Evolutionary conservation across 2,113 vertebrate genomes (phyloP).

Genomic region (Burhinus oedicnemus): DNA sequence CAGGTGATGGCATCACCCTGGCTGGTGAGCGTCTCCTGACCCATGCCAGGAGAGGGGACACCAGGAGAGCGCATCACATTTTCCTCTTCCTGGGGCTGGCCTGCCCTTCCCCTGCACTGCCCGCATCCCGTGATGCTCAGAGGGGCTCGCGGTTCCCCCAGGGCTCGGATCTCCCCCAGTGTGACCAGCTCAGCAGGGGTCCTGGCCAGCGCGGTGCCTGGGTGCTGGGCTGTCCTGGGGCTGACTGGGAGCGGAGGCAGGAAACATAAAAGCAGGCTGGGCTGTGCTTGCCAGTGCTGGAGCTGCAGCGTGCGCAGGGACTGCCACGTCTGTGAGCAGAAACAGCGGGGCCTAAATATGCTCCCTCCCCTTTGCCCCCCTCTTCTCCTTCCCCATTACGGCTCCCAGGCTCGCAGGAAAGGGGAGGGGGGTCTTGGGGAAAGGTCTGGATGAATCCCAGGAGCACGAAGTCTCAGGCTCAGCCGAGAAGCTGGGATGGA

Average conservation of each 20-base stretch:
- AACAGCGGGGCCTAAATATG: neutral
- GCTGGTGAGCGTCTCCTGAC: no score
- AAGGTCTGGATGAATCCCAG: neutral
- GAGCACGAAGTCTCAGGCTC: neutral
- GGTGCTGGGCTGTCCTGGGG: neutral
- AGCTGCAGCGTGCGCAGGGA: neutral
- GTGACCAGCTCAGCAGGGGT: neutral
- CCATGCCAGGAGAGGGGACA: neutral
- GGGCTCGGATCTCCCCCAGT: neutral
- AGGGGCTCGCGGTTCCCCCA: neutral
- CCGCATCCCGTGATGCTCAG: neutral
- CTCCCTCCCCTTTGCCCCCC: neutral
- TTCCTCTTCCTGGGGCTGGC: neutral
- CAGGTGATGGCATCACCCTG: neutral
- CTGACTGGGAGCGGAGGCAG: slow-evolving; percentile 17
- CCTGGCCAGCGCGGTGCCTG: rapidly evolving
- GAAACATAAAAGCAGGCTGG: slow-evolving; percentile 51
- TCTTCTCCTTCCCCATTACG: neutral
- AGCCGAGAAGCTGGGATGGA: neutral
- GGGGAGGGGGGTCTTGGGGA: neutral
- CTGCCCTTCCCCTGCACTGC: neutral
- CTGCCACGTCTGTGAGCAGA: slow-evolving; percentile 49
- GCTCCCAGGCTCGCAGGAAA: neutral
- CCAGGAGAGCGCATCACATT: neutral
- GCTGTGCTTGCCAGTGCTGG: slow-evolving; percentile 37